These are phyloP conservation scores for Ephestia elutella DNA, from an alignment of 1,140 invertebrate genomes.

Conservation along the genomic window DNA sequence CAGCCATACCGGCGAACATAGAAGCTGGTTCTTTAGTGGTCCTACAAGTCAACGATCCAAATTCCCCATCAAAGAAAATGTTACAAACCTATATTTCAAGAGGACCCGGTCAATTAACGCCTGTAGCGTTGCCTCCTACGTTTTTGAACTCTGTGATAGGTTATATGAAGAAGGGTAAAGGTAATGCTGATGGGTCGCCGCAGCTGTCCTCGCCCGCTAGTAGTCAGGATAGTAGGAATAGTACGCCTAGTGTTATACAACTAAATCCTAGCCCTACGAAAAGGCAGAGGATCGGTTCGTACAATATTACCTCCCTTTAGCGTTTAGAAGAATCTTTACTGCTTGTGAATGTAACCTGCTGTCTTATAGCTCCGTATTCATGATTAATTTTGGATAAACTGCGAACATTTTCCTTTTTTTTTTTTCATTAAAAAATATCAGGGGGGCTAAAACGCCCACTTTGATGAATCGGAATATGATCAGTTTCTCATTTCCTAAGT, in stretches of 20 bases:
- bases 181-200: conserved; percentile 32
- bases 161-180: conserved; percentile 58
- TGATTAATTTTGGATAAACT: too few relatives aligned
- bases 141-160: conserved; percentile 56
- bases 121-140: conserved; percentile 41
- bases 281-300: conserved; percentile 45
- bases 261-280: conserved; percentile 33
- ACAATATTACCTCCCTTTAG: conserved; percentile 55
- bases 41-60: conserved; percentile 55
- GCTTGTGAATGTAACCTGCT: too few relatives aligned
- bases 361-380: too few relatives aligned
- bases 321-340: not conserved
- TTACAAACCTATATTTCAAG: conserved; percentile 62
- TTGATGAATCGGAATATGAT: too few relatives aligned
- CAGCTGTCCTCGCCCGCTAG: conserved; percentile 43
- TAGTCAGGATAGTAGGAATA: conserved; percentile 42
- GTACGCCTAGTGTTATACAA: conserved; percentile 34
- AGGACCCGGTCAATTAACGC: conserved; percentile 43
- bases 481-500: too few relatives aligned
- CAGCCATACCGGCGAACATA: conserved; percentile 41
- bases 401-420: too few relatives aligned
- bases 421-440: too few relatives aligned
- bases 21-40: conserved; percentile 60
- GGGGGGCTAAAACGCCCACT: too few relatives aligned
- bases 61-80: conserved; percentile 58